A percentile compares a stretch with the other conserved stretches of the same genome.
These are phyloP conservation scores for Acanthisitta chloris DNA, from an alignment of 2,113 vertebrate species.

Conservation along the genomic window DNA sequence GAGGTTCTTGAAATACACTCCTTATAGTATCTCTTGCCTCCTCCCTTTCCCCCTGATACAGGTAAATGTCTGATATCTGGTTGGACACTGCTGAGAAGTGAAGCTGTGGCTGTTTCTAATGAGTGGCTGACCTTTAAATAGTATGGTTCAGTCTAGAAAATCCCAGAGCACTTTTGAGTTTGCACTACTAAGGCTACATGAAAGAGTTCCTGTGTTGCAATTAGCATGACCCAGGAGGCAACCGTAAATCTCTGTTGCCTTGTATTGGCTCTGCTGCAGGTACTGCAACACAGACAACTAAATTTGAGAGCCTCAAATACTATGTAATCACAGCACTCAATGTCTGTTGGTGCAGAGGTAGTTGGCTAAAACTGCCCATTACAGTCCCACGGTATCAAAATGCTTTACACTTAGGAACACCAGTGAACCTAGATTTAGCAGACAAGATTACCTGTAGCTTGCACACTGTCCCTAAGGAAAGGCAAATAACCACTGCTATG, in stretches of 20 bases:
- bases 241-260: neutral
- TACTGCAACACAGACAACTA: neutral
- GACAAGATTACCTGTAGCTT: neutral
- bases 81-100: neutral
- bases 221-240: neutral
- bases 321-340: accelerated
- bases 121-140: neutral
- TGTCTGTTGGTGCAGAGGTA: neutral
- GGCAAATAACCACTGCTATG: neutral
- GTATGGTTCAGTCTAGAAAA: neutral
- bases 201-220: neutral
- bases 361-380: neutral
- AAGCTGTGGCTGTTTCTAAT: neutral
- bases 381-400: neutral
- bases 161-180: neutral
- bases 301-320: neutral
- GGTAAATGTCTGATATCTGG: neutral
- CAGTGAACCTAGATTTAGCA: neutral
- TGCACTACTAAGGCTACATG: neutral
- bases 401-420: neutral
- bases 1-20: neutral
- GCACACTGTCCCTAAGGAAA: neutral
- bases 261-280: neutral
- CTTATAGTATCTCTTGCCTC: neutral
- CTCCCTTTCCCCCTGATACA: neutral